Percentiles rank a stretch among this genome's conserved stretches.
These are phyloP conservation scores for Aeoliscus strigatus DNA, from an alignment of 2,797 vertebrate genomes.

Conservation along the genomic window DNA sequence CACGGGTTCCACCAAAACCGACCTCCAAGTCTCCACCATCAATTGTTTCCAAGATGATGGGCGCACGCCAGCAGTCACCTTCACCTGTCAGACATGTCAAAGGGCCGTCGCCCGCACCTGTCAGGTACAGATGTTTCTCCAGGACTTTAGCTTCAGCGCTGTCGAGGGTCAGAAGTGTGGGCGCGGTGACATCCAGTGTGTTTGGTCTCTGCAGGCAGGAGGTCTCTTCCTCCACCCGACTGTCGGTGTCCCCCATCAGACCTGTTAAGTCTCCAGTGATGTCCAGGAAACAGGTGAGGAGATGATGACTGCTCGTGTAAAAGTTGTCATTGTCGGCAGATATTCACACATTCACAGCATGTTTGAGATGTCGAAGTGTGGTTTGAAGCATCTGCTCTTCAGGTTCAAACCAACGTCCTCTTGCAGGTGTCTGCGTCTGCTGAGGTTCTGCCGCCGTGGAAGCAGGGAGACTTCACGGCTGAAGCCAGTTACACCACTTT, in stretches of 20 bases:
- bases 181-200: too few relatives aligned
- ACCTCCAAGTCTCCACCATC: slow-evolving; percentile 81
- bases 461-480: slow-evolving; percentile 75
- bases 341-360: too few relatives aligned
- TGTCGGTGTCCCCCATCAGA: slow-evolving; percentile 81
- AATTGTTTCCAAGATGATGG: slow-evolving; percentile 75
- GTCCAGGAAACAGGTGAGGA: too few relatives aligned
- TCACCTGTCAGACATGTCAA: slow-evolving; percentile 92
- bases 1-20: slow-evolving; percentile 89
- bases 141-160: too few relatives aligned
- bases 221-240: slow-evolving; percentile 42
- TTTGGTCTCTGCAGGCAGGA: too few relatives aligned
- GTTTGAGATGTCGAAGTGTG: too few relatives aligned
- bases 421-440: slow-evolving; percentile 54
- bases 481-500: slow-evolving; percentile 75
- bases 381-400: too few relatives aligned
- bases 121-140: too few relatives aligned
- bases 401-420: slow-evolving; percentile 65
- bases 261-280: slow-evolving; percentile 84
- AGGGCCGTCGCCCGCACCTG: slow-evolving; percentile 83
- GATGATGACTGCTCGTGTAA: too few relatives aligned
- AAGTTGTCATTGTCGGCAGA: too few relatives aligned
- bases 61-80: slow-evolving; percentile 87
- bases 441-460: slow-evolving; percentile 91
- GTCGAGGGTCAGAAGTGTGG: too few relatives aligned